Base-by-base conservation (phyloP, 2,888 invertebrate species). In the Aethes cnicana region DNA sequence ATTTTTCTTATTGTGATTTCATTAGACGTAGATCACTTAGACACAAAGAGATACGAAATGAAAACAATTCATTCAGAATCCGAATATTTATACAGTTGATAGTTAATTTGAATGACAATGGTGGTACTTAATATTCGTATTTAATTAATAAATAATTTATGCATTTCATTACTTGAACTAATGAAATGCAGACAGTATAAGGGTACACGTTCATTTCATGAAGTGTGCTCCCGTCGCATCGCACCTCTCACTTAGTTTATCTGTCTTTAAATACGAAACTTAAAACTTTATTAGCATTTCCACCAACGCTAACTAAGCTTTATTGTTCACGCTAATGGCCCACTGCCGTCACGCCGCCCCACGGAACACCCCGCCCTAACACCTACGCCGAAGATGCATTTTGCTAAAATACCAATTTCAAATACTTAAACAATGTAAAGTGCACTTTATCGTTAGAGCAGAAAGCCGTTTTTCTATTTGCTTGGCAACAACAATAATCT, bases 291-390 rank as follows among this genome's bases (percentile, higher is more conserved):
- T 52, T 52, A 46, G 52, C 46, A 39, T 46, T 44, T 52, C 44
- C 39, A 46, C 41, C 18, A 23, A 18, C 32, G 18, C 43, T 44
- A 44, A 52, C 44, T 52, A 52, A 52, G 46, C 52, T 39, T 52
- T 52, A 52, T 33, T 52, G 52, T 52, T 50, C 49, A 36, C 30
- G 46, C 44, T 52, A 52, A 52, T 52, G 39, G 44, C 39, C 46
- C 14, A 43, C 50, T 17, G 21, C 42, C 49, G 49, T 16, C 42
- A 41, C 33, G 16, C 35, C 33, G 12, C 9, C 11, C 8, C 25
- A 42, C 12, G 14, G 6, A 5, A 33, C 36, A 4, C 11, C 21
- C 16, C 25, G 8, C 50, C 14, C 23, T 50, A 44, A 44, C 16
- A 17, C 30, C n/a, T 3, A 5, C 23, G 5, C 4, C 6, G 3